Evolutionary conservation across 2,113 vertebrate genomes (phyloP).

Genomic region (Acrocephalus arundinaceus): DNA sequence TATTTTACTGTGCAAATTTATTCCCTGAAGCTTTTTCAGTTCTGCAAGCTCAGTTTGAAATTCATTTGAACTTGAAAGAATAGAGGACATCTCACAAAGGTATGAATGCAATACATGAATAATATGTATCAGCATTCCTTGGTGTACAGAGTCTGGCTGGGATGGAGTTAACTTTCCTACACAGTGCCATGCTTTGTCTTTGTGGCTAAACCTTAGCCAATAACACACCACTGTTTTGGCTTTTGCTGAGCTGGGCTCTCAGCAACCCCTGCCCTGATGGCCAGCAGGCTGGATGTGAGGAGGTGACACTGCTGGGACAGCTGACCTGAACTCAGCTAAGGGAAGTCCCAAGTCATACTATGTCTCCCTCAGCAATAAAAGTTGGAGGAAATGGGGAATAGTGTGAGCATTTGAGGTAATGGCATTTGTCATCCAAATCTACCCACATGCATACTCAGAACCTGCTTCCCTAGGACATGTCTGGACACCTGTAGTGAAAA

Average conservation of each 20-base stretch:
- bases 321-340: not conserved
- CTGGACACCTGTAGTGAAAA: not conserved
- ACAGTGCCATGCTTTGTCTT: not conserved
- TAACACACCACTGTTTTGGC: not conserved
- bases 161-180: not conserved
- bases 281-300: rapidly evolving
- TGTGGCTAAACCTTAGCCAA: not conserved
- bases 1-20: constrained; percentile 28
- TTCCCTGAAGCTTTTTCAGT: constrained; percentile 39
- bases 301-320: not conserved
- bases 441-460: rapidly evolving
- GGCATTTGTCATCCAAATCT: not conserved
- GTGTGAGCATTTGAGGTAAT: not conserved
- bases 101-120: not conserved
- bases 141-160: not conserved
- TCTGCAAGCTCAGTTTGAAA: not conserved
- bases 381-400: not conserved
- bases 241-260: not conserved
- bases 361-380: not conserved
- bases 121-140: not conserved
- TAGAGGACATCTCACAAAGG: not conserved
- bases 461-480: not conserved
- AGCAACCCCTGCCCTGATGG: not conserved
- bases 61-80: not conserved
- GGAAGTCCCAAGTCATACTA: rapidly evolving